These are phyloP conservation scores for Drosophila lacicola DNA, from an alignment of 2,888 invertebrate species.

Conservation along the genomic window DNA sequence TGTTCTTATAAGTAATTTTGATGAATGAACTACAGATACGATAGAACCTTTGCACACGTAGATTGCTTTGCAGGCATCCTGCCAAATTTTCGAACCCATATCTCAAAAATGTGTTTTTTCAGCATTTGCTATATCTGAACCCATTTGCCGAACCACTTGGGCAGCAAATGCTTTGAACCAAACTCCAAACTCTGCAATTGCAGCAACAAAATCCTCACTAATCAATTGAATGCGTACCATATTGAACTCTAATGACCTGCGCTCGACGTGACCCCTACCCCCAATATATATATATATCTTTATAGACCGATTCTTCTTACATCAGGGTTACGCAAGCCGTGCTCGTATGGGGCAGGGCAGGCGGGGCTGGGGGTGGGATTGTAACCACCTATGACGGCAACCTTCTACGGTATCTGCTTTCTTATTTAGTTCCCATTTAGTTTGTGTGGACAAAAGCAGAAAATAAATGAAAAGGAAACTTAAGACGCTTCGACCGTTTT, in stretches of 20 bases:
- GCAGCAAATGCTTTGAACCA: too few species aligned
- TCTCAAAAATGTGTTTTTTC: too few species aligned
- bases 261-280: too few species aligned
- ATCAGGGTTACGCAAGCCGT: background rate
- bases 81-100: too few species aligned
- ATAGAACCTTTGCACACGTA: too few species aligned
- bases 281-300: background rate
- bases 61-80: too few species aligned
- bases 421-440: slow-evolving; percentile 47
- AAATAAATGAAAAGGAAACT: slow-evolving; percentile 67
- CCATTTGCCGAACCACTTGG: too few species aligned
- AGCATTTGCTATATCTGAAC: background rate
- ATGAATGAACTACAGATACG: too few species aligned
- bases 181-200: background rate
- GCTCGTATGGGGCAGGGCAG: background rate
- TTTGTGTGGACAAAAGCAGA: slow-evolving; percentile 53
- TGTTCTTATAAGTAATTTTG: too few species aligned
- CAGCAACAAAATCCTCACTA: background rate
- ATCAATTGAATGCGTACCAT: background rate
- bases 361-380: background rate
- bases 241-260: too few species aligned
- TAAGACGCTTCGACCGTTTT: slow-evolving; percentile 73
- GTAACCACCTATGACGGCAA: slow-evolving; percentile 65
- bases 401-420: slow-evolving; percentile 66
- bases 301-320: background rate